A percentile compares a stretch with the other conserved stretches of the same genome.
Conservation (phyloP, 2,113 vertebrate genomes). For the Chloropsis cyanopogon region DNA sequence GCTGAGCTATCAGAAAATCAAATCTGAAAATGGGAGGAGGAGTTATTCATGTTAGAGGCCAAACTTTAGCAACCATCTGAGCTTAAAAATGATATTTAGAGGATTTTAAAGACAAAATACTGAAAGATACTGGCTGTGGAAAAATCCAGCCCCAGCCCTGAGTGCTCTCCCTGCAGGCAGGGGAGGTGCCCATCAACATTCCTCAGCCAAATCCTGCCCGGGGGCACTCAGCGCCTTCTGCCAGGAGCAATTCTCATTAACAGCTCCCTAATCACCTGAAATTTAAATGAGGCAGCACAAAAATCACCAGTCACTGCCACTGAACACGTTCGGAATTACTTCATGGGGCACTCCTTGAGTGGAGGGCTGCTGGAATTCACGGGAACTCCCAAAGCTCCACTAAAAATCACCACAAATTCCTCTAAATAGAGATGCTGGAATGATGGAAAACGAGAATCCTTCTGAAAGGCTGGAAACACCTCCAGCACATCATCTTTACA, state of each 20-base stretch:
- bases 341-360: neutral
- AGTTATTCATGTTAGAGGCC: neutral
- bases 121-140: fast-evolving
- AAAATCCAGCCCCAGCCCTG: neutral
- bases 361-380: neutral
- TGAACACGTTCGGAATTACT: no score
- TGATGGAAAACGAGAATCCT: neutral
- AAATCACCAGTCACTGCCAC: fast-evolving
- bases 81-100: neutral
- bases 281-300: neutral
- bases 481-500: neutral
- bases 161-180: neutral
- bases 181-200: neutral
- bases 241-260: neutral
- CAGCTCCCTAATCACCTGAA: neutral
- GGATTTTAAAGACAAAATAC: neutral
- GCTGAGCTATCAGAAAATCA: neutral
- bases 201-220: neutral
- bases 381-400: neutral
- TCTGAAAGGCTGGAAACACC: neutral
- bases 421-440: fast-evolving
- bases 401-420: neutral
- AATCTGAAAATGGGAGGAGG: neutral
- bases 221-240: fast-evolving
- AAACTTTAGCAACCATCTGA: neutral